A percentile compares a stretch with the other conserved stretches of the same genome.
Conservation (phyloP, 2,888 invertebrate genomes). For the Volucella inanis region DNA sequence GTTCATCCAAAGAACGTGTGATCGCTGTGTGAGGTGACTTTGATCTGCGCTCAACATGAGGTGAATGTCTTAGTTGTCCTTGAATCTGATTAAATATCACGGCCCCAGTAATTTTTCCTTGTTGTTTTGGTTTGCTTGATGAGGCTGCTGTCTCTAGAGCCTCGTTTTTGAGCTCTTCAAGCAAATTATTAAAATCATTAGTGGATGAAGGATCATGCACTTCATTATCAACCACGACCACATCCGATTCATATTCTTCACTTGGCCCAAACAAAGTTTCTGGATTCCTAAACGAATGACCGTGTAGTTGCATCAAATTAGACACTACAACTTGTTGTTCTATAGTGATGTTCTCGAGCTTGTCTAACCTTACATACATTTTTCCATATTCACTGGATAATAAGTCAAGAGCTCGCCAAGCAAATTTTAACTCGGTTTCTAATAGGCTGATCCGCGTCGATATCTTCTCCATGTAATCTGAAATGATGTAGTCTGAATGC, state of each 20-base stretch:
- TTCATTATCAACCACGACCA: constrained; percentile 27
- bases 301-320: constrained; percentile 86
- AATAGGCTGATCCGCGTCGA: constrained; percentile 93
- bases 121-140: constrained; percentile 24
- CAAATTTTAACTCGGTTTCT: constrained; percentile 95
- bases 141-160: constrained; percentile 71
- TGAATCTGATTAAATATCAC: constrained; percentile 39
- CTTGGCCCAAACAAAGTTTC: constrained; percentile 78
- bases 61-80: constrained; percentile 18
- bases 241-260: constrained; percentile 78
- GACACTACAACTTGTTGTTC: constrained; percentile 96
- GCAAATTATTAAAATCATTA: constrained; percentile 77
- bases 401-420: constrained; percentile 95
- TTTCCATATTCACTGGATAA: constrained; percentile 95
- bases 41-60: constrained; percentile 29
- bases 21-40: constrained; percentile 48
- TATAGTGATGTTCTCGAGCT: constrained; percentile 92
- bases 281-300: constrained; percentile 71
- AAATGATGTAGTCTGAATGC: constrained; percentile 90
- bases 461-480: constrained; percentile 95
- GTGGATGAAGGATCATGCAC: constrained; percentile 66
- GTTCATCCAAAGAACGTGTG: constrained; percentile 45
- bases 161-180: constrained; percentile 78
- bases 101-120: neutral
- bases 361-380: constrained; percentile 96